These are phyloP conservation scores for Lycaon pictus DNA, from an alignment of 2,113 vertebrate species.

Conservation along the genomic window DNA sequence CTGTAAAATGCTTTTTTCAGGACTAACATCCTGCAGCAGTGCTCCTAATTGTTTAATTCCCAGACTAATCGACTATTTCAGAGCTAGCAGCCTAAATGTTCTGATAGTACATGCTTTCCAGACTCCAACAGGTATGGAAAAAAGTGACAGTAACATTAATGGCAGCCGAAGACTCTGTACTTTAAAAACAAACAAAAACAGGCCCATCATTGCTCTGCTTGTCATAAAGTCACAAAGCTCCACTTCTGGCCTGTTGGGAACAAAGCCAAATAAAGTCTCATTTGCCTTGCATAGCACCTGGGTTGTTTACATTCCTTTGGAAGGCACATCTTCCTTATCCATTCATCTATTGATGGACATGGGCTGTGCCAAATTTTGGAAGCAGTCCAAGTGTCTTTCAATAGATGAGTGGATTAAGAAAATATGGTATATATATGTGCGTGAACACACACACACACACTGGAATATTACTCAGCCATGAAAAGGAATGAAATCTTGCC, in stretches of 20 bases:
- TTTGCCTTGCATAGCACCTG: too few species aligned
- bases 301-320: not conserved
- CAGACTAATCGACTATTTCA: not conserved
- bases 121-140: not conserved
- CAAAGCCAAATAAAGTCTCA: not conserved
- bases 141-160: not conserved
- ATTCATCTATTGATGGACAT: not conserved
- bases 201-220: too few species aligned
- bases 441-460: not conserved
- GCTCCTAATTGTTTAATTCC: not conserved
- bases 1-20: not conserved
- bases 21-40: not conserved
- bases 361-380: not conserved
- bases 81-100: not conserved
- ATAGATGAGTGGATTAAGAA: not conserved
- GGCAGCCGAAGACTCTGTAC: not conserved
- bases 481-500: not conserved
- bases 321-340: not conserved
- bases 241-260: not conserved
- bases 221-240: not conserved
- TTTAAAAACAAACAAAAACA: not conserved
- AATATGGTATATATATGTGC: not conserved
- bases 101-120: not conserved
- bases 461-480: not conserved
- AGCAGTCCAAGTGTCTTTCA: not conserved